Evolutionary conservation across 2,888 invertebrate genomes (phyloP).

Genomic region (Andrena chrysosceles): DNA sequence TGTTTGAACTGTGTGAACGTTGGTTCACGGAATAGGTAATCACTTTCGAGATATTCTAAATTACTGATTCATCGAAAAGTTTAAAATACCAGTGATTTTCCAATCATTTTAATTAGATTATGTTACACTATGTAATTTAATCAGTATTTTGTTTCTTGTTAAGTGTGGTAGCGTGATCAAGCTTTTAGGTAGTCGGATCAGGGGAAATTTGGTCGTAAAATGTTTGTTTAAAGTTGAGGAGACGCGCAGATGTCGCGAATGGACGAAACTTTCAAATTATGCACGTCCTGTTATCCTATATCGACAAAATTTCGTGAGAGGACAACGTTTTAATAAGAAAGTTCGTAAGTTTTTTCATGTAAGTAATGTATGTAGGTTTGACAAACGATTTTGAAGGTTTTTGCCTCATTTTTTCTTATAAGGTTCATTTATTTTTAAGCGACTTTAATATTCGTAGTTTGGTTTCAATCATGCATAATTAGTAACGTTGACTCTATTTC

Average conservation of each 20-base stretch:
- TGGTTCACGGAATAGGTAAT: too few relatives aligned
- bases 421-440: too few relatives aligned
- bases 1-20: too few relatives aligned
- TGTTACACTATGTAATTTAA: too few relatives aligned
- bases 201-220: slow-evolving; percentile 14
- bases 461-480: too few relatives aligned
- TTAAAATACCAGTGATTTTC: too few relatives aligned
- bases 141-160: not conserved
- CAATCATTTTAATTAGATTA: too few relatives aligned
- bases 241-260: slow-evolving; percentile 30
- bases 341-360: slow-evolving; percentile 1
- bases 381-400: not conserved
- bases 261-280: slow-evolving; percentile 45
- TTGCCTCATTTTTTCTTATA: too few relatives aligned
- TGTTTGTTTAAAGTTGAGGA: slow-evolving; percentile 21
- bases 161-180: not conserved
- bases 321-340: slow-evolving; percentile 24
- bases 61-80: too few relatives aligned
- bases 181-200: not conserved
- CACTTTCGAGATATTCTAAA: too few relatives aligned
- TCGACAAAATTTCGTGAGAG: slow-evolving; percentile 25
- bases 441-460: too few relatives aligned
- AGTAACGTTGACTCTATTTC: too few relatives aligned
- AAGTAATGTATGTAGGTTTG: not conserved
- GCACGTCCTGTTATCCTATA: slow-evolving; percentile 7